Percentiles rank a stretch among this genome's conserved stretches.
Evolutionary conservation across 2,888 invertebrate genomes (phyloP).

Genomic region (Melanostoma scalare): DNA sequence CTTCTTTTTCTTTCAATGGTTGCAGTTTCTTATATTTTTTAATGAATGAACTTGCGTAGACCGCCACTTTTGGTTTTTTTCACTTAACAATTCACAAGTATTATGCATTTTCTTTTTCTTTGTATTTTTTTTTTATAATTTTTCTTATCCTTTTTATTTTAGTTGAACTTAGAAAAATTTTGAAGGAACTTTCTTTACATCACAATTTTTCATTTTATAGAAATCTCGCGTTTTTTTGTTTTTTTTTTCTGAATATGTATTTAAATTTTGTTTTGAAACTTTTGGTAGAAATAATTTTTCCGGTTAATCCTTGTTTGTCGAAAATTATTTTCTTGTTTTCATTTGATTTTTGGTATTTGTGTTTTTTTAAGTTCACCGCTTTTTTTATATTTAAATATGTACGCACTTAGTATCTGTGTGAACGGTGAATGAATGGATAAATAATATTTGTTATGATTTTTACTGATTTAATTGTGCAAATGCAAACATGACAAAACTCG

Average conservation of each 20-base stretch:
- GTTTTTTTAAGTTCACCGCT: conserved; percentile 45
- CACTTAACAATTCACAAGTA: conserved; percentile 60
- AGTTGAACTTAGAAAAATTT: conserved; percentile 75
- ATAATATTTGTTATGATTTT: conserved; percentile 58
- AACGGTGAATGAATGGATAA: conserved; percentile 56
- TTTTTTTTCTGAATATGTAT: conserved; percentile 9
- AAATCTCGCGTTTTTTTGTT: conserved; percentile 63
- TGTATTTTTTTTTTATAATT: conserved; percentile 51
- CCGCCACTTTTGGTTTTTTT: conserved; percentile 66
- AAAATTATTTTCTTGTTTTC: conserved; percentile 70
- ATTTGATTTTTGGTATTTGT: conserved; percentile 35
- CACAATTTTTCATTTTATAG: conserved; percentile 71
- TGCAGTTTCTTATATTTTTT: conserved; percentile 32
- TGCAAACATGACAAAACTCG: conserved; percentile 82
- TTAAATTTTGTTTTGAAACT: conserved; percentile 1
- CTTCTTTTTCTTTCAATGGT: conserved; percentile 34
- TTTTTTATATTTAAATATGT: conserved; percentile 38
- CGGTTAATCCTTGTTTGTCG: conserved; percentile 70
- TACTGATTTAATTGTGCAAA: conserved; percentile 73
- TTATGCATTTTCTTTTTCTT: conserved; percentile 73
- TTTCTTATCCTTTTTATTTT: conserved; percentile 52
- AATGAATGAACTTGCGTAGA: conserved; percentile 52
- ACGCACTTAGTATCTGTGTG: conserved; percentile 39
- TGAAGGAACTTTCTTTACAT: conserved; percentile 73
- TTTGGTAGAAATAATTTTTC: conserved; percentile 60